Percentiles rank a stretch among this genome's conserved stretches.
Conservation (phyloP, 2,888 invertebrate species). For the Cyaniris semiargus region DNA sequence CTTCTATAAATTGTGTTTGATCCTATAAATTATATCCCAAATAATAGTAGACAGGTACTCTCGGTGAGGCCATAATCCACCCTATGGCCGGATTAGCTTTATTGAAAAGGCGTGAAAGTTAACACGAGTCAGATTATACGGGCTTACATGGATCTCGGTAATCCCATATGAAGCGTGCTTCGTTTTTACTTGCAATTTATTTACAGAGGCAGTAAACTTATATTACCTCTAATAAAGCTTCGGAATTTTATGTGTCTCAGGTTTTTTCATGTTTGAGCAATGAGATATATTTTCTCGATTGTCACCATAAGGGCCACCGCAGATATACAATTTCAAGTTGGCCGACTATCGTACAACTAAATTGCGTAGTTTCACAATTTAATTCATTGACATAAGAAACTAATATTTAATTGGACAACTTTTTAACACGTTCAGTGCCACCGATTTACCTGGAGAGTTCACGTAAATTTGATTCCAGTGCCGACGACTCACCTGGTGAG, state of each 20-base stretch:
- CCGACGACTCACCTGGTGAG: too few relatives aligned
- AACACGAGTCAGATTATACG: neutral
- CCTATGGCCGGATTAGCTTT: neutral
- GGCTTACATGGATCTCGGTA: neutral
- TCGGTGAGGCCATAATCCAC: neutral
- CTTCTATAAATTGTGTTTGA: neutral
- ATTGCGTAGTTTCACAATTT: too few relatives aligned
- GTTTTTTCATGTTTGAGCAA: neutral
- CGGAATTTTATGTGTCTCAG: slow-evolving; percentile 2
- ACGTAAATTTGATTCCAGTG: too few relatives aligned
- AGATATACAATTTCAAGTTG: too few relatives aligned
- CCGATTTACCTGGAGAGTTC: too few relatives aligned
- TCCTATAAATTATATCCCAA: neutral
- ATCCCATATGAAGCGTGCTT: neutral
- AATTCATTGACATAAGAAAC: too few relatives aligned
- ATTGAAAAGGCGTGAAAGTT: neutral
- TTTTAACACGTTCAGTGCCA: too few relatives aligned
- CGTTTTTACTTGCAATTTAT: slow-evolving; percentile 5
- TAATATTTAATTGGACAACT: too few relatives aligned
- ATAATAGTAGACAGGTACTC: neutral
- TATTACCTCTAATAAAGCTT: neutral
- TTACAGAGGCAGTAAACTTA: slow-evolving; percentile 1
- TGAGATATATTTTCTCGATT: neutral
- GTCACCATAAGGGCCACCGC: too few relatives aligned
- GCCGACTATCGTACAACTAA: too few relatives aligned